These are phyloP conservation scores for Aradus depressus DNA, from an alignment of 2,888 invertebrate species.

Conservation along the genomic window DNA sequence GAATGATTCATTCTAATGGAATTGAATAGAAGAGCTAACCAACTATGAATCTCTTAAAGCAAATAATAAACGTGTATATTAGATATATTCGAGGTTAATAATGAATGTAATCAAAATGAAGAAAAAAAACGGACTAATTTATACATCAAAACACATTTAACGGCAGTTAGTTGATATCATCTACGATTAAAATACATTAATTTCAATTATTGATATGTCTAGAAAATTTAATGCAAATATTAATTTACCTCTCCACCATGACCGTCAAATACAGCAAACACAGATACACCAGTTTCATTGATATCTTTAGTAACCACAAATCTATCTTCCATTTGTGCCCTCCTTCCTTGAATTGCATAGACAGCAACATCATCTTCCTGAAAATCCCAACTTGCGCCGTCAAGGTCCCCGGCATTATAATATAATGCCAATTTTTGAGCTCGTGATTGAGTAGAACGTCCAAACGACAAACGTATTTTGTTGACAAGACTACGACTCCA, in stretches of 20 bases:
- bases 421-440: conserved; percentile 18
- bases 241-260: conserved; percentile 78
- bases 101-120: too few relatives aligned
- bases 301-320: conserved; percentile 80
- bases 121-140: too few relatives aligned
- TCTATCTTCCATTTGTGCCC: conserved; percentile 89
- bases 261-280: conserved; percentile 90
- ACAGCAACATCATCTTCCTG: conserved; percentile 65
- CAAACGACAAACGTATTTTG: conserved; percentile 46
- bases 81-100: too few relatives aligned
- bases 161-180: too few relatives aligned
- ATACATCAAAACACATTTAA: too few relatives aligned
- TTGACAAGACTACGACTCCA: conserved; percentile 65
- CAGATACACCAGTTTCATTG: conserved; percentile 69
- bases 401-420: conserved; percentile 33
- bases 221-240: too few relatives aligned
- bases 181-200: too few relatives aligned
- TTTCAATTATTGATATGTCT: too few relatives aligned
- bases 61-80: too few relatives aligned
- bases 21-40: too few relatives aligned
- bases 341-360: conserved; percentile 80
- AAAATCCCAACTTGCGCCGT: conserved; percentile 61
- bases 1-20: too few relatives aligned
- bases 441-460: conserved; percentile 12
- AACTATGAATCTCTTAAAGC: too few relatives aligned